Conservation (phyloP, 2,797 vertebrate genomes). For the Hemitrygon akajei region DNA sequence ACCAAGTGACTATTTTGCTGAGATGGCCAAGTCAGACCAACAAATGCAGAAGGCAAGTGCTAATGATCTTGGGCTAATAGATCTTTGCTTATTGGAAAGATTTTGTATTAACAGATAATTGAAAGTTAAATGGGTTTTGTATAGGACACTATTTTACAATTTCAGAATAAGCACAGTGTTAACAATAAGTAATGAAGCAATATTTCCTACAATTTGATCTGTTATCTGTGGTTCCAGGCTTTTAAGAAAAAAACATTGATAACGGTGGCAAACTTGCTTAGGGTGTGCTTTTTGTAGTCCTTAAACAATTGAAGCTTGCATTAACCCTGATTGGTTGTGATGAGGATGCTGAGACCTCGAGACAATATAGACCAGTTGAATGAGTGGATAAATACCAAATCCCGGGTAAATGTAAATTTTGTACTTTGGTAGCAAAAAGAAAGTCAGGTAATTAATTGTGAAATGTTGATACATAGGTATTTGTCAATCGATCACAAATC, state of each 20-base stretch:
- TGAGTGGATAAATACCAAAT: too few relatives aligned
- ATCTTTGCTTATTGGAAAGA: neutral
- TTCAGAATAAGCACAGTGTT: neutral
- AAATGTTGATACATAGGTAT: too few relatives aligned
- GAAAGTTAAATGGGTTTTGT: neutral
- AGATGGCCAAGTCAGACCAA: conserved; percentile 96
- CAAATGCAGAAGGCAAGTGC: conserved; percentile 90
- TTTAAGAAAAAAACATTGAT: too few relatives aligned
- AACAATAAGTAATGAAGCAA: neutral
- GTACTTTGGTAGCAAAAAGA: too few relatives aligned
- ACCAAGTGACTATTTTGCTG: conserved; percentile 92
- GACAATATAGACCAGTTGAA: too few relatives aligned
- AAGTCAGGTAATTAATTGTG: too few relatives aligned
- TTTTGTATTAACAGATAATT: neutral
- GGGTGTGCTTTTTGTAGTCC: neutral
- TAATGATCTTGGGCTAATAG: too few relatives aligned
- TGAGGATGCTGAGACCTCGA: too few relatives aligned
- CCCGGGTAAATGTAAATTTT: too few relatives aligned
- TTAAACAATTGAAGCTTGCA: neutral
- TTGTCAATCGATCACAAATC: too few relatives aligned
- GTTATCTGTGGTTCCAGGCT: neutral
- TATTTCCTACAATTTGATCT: neutral
- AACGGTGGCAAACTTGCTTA: too few relatives aligned
- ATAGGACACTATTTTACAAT: neutral
- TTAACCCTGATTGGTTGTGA: neutral